Conservation (phyloP, 2,888 invertebrate genomes). For the Lasioglossum calceatum region DNA sequence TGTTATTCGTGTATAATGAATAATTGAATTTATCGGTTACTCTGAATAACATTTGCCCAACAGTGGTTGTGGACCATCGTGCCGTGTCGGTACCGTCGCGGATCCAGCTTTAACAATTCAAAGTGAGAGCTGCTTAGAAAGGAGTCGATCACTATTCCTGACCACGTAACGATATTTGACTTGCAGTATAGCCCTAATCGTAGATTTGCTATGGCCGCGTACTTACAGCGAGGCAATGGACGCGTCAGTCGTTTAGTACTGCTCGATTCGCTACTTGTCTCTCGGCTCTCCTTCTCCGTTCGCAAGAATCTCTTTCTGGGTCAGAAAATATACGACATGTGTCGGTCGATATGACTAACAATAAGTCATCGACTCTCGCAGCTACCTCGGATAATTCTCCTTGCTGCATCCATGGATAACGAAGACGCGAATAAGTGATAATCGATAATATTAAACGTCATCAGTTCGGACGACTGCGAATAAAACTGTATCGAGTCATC, state of each 20-base stretch:
- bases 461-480: slow-evolving; percentile 1
- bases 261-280: slow-evolving; percentile 51
- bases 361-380: slow-evolving; percentile 56
- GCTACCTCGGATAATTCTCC: slow-evolving; percentile 35
- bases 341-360: slow-evolving; percentile 66
- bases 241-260: slow-evolving; percentile 55
- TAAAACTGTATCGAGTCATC: not conserved
- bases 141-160: slow-evolving; percentile 19
- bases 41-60: not conserved
- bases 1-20: not conserved
- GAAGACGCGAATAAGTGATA: slow-evolving; percentile 54
- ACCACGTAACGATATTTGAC: slow-evolving; percentile 50
- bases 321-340: slow-evolving; percentile 69
- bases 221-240: slow-evolving; percentile 54
- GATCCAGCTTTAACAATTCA: not conserved
- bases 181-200: slow-evolving; percentile 67
- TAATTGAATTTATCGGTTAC: not conserved
- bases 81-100: not conserved
- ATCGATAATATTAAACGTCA: slow-evolving; percentile 47
- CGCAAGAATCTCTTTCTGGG: slow-evolving; percentile 67
- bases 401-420: slow-evolving; percentile 33
- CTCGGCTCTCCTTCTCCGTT: slow-evolving; percentile 40
- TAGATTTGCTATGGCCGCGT: slow-evolving; percentile 67
- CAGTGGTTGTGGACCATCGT: not conserved
- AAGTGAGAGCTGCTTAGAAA: not conserved